phyloP scores from a whole-genome alignment of 1,140 invertebrate genomes.

The Monomorium pharaonis region DNA sequence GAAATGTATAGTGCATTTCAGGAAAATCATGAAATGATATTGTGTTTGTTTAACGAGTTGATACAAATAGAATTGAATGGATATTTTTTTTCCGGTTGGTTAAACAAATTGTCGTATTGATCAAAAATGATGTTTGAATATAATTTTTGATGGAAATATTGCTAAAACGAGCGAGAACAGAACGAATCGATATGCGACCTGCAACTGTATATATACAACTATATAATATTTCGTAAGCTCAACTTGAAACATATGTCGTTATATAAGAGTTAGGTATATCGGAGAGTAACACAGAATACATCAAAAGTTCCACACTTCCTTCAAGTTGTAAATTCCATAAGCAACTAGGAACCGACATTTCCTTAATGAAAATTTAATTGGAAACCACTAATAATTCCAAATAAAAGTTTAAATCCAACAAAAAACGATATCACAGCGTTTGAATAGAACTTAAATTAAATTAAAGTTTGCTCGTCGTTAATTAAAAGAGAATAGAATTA shows the following conservation, averaged over 20 bases:
- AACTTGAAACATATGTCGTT: constrained; percentile 22
- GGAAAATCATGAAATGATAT: not conserved
- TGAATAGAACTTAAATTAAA: not conserved
- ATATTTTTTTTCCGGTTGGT: not conserved
- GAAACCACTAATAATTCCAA: not conserved
- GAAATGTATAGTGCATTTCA: not conserved
- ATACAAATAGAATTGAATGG: not conserved
- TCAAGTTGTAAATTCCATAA: constrained; percentile 13
- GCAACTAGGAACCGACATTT: not conserved
- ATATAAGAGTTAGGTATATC: constrained; percentile 19
- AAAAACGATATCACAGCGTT: not conserved
- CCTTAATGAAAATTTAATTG: not conserved
- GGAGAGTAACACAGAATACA: not conserved
- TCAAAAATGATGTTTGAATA: not conserved
- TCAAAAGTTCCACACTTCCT: constrained; percentile 5
- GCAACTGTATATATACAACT: not conserved
- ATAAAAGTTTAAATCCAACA: not conserved
- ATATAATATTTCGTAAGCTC: not conserved
- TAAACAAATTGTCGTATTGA: constrained; percentile 1
- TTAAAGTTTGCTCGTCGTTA: not conserved
- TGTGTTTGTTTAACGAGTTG: not conserved
- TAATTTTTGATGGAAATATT: not conserved
- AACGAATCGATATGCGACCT: not conserved
- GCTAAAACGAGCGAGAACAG: not conserved
- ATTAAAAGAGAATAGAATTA: not conserved